phyloP scores from a whole-genome alignment of 2,113 vertebrate species.

The Holacanthus passer region DNA sequence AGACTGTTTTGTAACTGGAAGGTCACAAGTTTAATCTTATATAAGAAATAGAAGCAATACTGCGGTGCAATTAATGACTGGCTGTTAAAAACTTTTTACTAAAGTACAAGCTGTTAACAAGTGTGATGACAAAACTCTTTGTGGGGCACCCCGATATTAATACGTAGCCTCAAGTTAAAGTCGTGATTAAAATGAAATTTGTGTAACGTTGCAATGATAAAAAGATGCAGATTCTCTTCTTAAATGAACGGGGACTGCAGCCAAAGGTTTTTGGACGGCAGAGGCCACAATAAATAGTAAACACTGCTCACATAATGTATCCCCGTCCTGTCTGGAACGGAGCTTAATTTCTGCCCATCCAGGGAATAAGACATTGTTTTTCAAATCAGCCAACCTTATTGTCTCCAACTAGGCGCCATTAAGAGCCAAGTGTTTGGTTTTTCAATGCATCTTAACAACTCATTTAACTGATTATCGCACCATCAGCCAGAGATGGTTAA shows the following conservation, averaged over 20 bases:
- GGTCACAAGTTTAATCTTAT: slow-evolving; percentile 10
- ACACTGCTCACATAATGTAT: slow-evolving; percentile 18
- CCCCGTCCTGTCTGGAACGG: slow-evolving; percentile 9
- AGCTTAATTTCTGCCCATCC: slow-evolving; percentile 26
- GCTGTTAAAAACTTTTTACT: background rate
- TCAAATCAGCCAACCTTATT: background rate
- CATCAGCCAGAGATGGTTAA: slow-evolving; percentile 3
- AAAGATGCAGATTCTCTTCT: slow-evolving; percentile 9
- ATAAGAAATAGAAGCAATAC: no score
- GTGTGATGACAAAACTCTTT: background rate
- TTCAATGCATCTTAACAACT: slow-evolving; percentile 11
- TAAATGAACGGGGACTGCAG: slow-evolving; percentile 27
- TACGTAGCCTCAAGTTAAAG: slow-evolving; percentile 6
- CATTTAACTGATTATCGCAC: slow-evolving; percentile 11
- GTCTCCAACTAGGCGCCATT: slow-evolving; percentile 17
- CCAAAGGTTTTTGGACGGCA: slow-evolving; percentile 40
- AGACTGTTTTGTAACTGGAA: background rate
- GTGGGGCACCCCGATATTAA: background rate
- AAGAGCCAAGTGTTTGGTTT: slow-evolving; percentile 17
- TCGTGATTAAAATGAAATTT: slow-evolving; percentile 26
- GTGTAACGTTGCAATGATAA: slow-evolving; percentile 14
- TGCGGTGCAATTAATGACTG: background rate
- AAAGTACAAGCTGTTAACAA: slow-evolving; percentile 20
- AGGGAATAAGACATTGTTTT: slow-evolving; percentile 16
- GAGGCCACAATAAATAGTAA: slow-evolving; percentile 16